phyloP scores from a whole-genome alignment of 2,888 invertebrate genomes.

The Caenorhabditis auriculariae region DNA sequence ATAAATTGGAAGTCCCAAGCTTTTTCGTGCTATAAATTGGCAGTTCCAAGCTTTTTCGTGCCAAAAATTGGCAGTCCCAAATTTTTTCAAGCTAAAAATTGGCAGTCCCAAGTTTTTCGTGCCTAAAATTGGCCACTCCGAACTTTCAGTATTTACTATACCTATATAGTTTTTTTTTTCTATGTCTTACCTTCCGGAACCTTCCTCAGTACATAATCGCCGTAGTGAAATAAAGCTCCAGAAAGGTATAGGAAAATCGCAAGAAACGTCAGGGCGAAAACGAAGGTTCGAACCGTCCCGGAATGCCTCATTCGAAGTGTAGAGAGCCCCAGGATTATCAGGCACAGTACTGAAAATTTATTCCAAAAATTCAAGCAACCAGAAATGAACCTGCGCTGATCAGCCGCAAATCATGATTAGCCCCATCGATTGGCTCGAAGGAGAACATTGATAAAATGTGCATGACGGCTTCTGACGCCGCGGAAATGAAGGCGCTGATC shows the following conservation, averaged over 20 bases:
- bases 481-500: slow-evolving; percentile 12
- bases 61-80: no score
- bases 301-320: slow-evolving; percentile 12
- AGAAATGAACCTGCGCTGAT: slow-evolving; percentile 10
- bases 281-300: slow-evolving; percentile 11
- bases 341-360: slow-evolving; percentile 16
- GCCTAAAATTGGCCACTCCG: no score
- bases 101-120: no score
- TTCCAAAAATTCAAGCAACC: no score
- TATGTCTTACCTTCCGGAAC: slow-evolving; percentile 10
- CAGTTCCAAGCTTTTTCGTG: no score
- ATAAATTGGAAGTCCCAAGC: no score
- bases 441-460: slow-evolving; percentile 18
- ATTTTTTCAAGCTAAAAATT: no score
- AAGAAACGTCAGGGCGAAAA: slow-evolving; percentile 23
- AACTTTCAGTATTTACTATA: no score
- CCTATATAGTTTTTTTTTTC: no score
- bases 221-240: slow-evolving; percentile 20
- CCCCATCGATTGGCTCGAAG: slow-evolving; percentile 20
- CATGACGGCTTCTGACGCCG: slow-evolving; percentile 25
- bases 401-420: slow-evolving; percentile 23
- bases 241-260: slow-evolving; percentile 22
- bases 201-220: slow-evolving; percentile 20
- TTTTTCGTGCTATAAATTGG: no score
- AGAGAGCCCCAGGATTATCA: slow-evolving; percentile 13